Conservation (phyloP, 2,113 vertebrate species). For the Atractosteus spatula region DNA sequence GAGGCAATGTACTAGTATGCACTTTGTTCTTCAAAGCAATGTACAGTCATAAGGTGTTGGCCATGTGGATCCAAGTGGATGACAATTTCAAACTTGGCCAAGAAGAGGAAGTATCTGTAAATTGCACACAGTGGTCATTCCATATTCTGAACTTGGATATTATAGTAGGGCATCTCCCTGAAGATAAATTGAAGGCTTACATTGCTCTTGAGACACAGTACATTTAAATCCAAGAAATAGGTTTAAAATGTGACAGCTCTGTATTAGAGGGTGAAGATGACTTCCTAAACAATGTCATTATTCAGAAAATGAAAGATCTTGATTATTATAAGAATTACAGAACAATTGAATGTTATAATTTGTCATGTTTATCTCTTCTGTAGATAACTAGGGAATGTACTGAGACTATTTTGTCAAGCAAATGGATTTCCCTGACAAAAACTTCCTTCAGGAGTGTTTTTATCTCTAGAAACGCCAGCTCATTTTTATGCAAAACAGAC, state of each 20-base stretch:
- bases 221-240: conserved; percentile 6
- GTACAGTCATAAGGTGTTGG: too few relatives aligned
- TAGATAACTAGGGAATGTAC: conserved; percentile 11
- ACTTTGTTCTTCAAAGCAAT: too few relatives aligned
- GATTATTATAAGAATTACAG: conserved; percentile 42
- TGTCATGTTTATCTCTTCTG: conserved; percentile 38
- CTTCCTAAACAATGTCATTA: conserved; percentile 31
- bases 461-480: conserved; percentile 42
- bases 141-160: conserved; percentile 2
- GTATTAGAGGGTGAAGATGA: conserved; percentile 21
- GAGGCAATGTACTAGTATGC: too few relatives aligned
- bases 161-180: not conserved
- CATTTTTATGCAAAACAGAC: conserved; percentile 20
- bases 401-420: conserved; percentile 31
- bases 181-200: conserved; percentile 6
- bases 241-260: conserved; percentile 24
- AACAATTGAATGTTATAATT: conserved; percentile 43
- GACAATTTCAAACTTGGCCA: not conserved
- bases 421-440: conserved; percentile 25
- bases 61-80: not conserved
- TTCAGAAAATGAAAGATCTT: conserved; percentile 40
- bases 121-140: not conserved
- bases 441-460: conserved; percentile 27
- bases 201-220: conserved; percentile 6
- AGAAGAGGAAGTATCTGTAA: not conserved